phyloP scores from a whole-genome alignment of 2,797 vertebrate species.

The Somateria mollissima region DNA sequence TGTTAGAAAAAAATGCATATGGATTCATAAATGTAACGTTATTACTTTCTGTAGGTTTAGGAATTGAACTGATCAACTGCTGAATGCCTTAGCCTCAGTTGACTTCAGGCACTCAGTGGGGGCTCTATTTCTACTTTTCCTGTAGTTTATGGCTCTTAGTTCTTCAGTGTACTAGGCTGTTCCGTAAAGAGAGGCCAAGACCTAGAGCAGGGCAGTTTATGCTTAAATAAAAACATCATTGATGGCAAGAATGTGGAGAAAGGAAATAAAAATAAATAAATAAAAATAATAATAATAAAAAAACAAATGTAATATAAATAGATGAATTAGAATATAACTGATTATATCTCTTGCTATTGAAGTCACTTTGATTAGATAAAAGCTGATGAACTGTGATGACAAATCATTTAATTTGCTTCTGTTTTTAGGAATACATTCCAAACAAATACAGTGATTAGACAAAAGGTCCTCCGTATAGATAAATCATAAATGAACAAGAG shows the following conservation, averaged over 20 bases:
- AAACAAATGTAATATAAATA: neutral
- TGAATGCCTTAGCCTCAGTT: neutral
- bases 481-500: neutral
- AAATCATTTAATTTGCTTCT: conserved; percentile 39
- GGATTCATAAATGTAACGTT: neutral
- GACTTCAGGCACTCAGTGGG: neutral
- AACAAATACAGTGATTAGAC: conserved; percentile 39
- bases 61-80: neutral
- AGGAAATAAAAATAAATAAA: neutral
- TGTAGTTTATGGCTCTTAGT: neutral
- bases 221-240: neutral
- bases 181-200: neutral
- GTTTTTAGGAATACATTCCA: conserved; percentile 29
- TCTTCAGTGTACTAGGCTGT: neutral
- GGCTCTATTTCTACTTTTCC: neutral
- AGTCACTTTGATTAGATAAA: conserved; percentile 39
- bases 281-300: too few species aligned
- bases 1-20: neutral
- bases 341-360: neutral
- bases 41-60: neutral
- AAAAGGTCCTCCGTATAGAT: neutral
- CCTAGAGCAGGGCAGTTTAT: neutral
- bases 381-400: conserved; percentile 11
- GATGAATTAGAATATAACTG: conserved; percentile 28
- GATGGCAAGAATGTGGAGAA: neutral